Conservation (phyloP, 2,888 invertebrate species). For the Noctua janthina region DNA sequence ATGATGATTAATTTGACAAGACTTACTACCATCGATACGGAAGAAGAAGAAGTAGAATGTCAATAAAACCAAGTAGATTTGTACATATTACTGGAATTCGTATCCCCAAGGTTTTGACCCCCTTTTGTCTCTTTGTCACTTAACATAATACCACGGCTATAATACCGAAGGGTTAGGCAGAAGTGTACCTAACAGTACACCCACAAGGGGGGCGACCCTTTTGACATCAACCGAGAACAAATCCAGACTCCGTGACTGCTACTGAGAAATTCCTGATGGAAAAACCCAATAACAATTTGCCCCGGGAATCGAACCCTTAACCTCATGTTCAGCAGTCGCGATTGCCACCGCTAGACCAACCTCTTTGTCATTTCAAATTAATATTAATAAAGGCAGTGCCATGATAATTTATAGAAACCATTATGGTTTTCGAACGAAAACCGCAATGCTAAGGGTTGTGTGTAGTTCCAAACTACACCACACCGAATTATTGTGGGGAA, state of each 20-base stretch:
- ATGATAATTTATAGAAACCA: conserved; percentile 35
- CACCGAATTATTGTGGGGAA: conserved; percentile 48
- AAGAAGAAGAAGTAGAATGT: not conserved
- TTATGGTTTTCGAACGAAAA: conserved; percentile 33
- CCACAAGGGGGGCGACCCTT: too few relatives aligned
- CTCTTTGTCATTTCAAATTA: conserved; percentile 15
- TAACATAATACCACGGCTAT: too few relatives aligned
- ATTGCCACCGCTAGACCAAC: too few relatives aligned
- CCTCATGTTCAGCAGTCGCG: too few relatives aligned
- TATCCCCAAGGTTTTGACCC: not conserved
- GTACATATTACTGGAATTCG: not conserved
- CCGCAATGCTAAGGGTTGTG: conserved; percentile 47
- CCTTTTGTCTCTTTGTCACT: not conserved
- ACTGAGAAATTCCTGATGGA: too few relatives aligned
- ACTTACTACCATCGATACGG: not conserved
- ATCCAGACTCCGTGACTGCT: too few relatives aligned
- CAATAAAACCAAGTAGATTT: not conserved
- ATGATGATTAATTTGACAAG: not conserved
- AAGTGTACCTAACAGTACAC: too few relatives aligned
- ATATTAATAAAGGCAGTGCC: conserved; percentile 34
- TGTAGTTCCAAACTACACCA: conserved; percentile 56
- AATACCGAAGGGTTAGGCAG: too few relatives aligned
- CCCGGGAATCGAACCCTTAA: too few relatives aligned
- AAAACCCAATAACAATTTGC: too few relatives aligned
- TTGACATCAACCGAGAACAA: too few relatives aligned